Base-by-base conservation (phyloP, 2,113 vertebrate species). In the Antennarius striatus region DNA sequence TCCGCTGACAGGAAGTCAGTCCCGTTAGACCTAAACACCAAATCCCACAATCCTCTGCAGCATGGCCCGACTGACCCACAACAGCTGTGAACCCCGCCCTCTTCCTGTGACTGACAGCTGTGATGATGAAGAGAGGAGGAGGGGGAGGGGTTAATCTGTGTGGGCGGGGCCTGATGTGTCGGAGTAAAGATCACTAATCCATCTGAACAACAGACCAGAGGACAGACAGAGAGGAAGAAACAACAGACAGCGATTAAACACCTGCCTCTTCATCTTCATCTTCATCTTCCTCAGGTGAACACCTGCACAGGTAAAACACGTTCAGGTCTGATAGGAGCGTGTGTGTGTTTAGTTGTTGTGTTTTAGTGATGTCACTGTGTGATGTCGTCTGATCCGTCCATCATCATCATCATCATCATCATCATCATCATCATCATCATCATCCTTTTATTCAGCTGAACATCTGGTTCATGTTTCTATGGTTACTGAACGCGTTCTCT, bases 131-230 rank as follows among this genome's bases (percentile, higher is more conserved):
- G 42, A 7, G 36, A 2, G 8, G 14, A 11, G 30, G 22, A 13
- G 15, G 15, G 45, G 14, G 50, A 15, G 54, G 32, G 42, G 10
- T 6, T 84, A 76, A 84, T 84, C 79, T 82, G 46, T 68, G 62
- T 45, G 71, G 81, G 86, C 10, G 73, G 65, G 40, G 75, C 64
- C 16, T 87, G 29, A 68, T 72, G 56, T 66, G 69, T 55, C 68
- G 8, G 58, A 75, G 79, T 72, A 56, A 69, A 80, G 68, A 73
- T 17, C 80, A 73, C 70, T 85, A 87, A 86, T 88, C 83, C 79
- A 73, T 50, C 72, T 11, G 42, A 60, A 82, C 79, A 68, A 52
- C 64, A 75, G 69, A 58, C 14, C 0, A 2, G 17, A 43, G 4
- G 8, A 55, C 28, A 51, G 28, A 57, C 4, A 39, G 0, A 11